These are phyloP conservation scores for Malurus splendens DNA, from an alignment of 2,797 vertebrate genomes.

Conservation along the genomic window DNA sequence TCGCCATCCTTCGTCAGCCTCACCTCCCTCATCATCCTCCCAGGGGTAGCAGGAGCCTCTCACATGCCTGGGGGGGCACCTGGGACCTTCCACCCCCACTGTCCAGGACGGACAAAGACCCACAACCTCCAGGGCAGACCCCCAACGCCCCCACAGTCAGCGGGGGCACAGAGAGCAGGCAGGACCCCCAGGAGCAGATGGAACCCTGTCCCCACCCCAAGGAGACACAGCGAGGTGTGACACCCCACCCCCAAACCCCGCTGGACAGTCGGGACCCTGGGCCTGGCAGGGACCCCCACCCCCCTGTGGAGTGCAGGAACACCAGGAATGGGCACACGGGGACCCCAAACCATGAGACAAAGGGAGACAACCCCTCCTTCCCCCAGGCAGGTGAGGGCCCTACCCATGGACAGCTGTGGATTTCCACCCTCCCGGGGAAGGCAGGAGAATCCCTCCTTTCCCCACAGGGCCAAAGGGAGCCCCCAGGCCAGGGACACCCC, in stretches of 20 bases:
- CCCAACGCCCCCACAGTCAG: rapidly evolving
- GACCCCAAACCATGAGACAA: background rate
- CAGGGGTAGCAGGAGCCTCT: background rate
- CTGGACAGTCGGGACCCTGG: background rate
- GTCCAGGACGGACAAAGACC: background rate
- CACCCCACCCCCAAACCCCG: rapidly evolving
- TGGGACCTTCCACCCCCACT: background rate
- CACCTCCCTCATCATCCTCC: background rate
- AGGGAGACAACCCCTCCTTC: background rate
- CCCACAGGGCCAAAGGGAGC: background rate
- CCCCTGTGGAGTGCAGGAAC: background rate
- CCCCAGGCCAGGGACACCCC: background rate
- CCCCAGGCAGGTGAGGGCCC: background rate
- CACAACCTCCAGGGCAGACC: background rate
- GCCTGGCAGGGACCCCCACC: background rate
- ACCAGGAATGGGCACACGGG: background rate
- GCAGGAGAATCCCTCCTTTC: background rate
- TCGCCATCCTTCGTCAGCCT: too few relatives aligned
- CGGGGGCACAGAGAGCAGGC: background rate
- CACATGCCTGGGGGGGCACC: too few relatives aligned
- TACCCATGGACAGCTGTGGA: background rate
- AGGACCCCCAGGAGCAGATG: background rate
- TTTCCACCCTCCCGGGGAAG: background rate
- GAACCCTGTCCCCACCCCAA: rapidly evolving
- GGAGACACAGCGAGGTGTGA: background rate